Percentiles rank a stretch among this genome's conserved stretches.
phyloP scores from a whole-genome alignment of 2,888 invertebrate genomes.

The Lamellibrachia columna region DNA sequence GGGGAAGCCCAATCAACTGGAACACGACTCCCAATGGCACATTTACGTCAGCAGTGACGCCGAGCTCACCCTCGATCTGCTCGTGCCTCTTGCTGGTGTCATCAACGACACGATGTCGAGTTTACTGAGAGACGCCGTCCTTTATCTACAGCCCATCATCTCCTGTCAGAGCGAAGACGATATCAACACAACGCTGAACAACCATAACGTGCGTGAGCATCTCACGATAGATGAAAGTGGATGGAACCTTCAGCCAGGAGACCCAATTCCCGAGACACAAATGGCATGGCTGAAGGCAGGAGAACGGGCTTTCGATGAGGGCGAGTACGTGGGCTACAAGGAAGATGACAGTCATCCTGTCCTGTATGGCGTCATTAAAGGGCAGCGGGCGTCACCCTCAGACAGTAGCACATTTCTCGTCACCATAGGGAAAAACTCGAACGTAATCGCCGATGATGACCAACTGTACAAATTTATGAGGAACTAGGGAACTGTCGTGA shows the following conservation, averaged over 20 bases:
- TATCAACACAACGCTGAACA: constrained; percentile 35
- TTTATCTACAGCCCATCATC: constrained; percentile 40
- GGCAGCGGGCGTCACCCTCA: constrained; percentile 26
- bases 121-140: constrained; percentile 38
- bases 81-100: constrained; percentile 39
- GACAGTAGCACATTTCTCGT: constrained; percentile 28
- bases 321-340: constrained; percentile 37
- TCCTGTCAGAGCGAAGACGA: constrained; percentile 29
- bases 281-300: constrained; percentile 26
- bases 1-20: constrained; percentile 23
- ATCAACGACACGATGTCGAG: constrained; percentile 39
- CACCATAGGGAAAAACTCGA: background rate
- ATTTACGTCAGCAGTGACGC: constrained; percentile 36
- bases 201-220: constrained; percentile 37
- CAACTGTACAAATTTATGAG: background rate
- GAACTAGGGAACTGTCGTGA: background rate
- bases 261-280: constrained; percentile 29
- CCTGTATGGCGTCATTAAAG: constrained; percentile 28
- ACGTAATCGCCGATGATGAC: background rate
- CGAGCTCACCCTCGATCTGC: constrained; percentile 36
- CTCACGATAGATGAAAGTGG: constrained; percentile 14
- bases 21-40: constrained; percentile 34
- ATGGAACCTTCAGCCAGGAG: constrained; percentile 34
- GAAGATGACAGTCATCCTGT: background rate
- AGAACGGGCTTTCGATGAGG: constrained; percentile 24